Base-by-base conservation (phyloP, 1,140 invertebrate genomes). In the Cepaea nemoralis region DNA sequence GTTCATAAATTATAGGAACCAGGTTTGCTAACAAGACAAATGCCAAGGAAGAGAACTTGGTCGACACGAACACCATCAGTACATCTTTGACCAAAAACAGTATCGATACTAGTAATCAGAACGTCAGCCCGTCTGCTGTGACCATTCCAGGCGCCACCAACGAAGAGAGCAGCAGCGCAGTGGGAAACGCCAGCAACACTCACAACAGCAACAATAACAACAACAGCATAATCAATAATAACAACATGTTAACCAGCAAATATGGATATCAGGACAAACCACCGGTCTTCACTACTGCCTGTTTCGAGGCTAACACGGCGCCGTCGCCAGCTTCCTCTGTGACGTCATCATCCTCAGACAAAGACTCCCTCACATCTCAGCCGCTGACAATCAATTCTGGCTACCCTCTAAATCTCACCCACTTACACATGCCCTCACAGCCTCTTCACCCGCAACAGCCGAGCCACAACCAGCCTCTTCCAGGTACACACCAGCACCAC, bases 191-290 rank as follows among this genome's bases (percentile, higher is more conserved):
- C 24, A 75, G 22, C 33, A 77, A 3, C 42, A 75, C 14, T 33
- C 59, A 19, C 24, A 63, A 63, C 55, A 77, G 24, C 75, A 77
- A n/a, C 19, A 63, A 59, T 40, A 77, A 55, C 50, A 63, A 63
- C 33, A 76, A 33, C 27, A 63, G n/a, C n/a, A 63, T 63, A 31
- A 63, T 31, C 75, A 77, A 55, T 63, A 40, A 39, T 37, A 77
- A 39, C 75, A 77, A n/a, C 27, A 63, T 48, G 42, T n/a, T 42
- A 27, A 31, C 19, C 0, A 19, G 3, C 31, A 74, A 74, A 50
- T 50, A 74, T 35, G 75, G 48, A 45, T 63, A 63, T 33, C 75
- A 63, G 19, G 71, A 74, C 1, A 42, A 42, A n/a, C 22, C 35
- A n/a, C 10, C 69, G 2, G 35, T n/a, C 35, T 39, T 22, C 27